A percentile compares a stretch with the other conserved stretches of the same genome.
Evolutionary conservation across 1,140 invertebrate genomes (phyloP).

Genomic region (Mactra quadrangularis): DNA sequence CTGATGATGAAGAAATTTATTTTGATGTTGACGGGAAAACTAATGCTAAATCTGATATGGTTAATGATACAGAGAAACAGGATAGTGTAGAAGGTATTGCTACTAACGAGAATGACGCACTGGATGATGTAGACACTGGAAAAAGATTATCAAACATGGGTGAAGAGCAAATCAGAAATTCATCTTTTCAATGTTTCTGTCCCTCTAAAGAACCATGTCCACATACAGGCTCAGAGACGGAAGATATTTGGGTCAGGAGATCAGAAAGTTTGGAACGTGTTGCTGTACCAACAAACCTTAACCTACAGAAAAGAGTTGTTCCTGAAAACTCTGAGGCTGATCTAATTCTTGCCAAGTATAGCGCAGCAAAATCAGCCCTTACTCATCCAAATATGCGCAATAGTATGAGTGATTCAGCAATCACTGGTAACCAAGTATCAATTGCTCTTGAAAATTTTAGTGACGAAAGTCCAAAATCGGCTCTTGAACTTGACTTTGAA

Average conservation of each 20-base stretch:
- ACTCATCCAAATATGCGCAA: constrained; percentile 48
- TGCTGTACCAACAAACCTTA: constrained; percentile 2
- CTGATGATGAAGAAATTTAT: constrained; percentile 5
- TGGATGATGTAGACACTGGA: too few species aligned
- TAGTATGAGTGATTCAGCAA: constrained; percentile 54
- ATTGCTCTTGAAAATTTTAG: constrained; percentile 25
- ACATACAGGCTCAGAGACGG: not conserved
- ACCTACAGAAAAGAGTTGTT: constrained; percentile 19
- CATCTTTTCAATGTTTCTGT: constrained; percentile 26
- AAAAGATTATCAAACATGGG: not conserved
- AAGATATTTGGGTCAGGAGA: constrained; percentile 33
- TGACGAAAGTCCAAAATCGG: constrained; percentile 29
- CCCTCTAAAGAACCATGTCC: not conserved
- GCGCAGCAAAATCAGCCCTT: constrained; percentile 8
- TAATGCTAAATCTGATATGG: not conserved
- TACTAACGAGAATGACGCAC: not conserved
- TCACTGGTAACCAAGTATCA: not conserved
- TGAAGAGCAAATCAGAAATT: not conserved
- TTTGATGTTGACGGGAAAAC: not conserved
- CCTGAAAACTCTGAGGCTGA: constrained; percentile 53
- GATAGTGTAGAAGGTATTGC: not conserved
- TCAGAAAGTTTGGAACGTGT: not conserved
- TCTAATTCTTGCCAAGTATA: constrained; percentile 56
- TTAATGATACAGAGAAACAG: not conserved
- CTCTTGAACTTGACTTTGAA: constrained; percentile 45